Base-by-base conservation (phyloP, 2,888 invertebrate species). In the Tenthredo amoena region DNA sequence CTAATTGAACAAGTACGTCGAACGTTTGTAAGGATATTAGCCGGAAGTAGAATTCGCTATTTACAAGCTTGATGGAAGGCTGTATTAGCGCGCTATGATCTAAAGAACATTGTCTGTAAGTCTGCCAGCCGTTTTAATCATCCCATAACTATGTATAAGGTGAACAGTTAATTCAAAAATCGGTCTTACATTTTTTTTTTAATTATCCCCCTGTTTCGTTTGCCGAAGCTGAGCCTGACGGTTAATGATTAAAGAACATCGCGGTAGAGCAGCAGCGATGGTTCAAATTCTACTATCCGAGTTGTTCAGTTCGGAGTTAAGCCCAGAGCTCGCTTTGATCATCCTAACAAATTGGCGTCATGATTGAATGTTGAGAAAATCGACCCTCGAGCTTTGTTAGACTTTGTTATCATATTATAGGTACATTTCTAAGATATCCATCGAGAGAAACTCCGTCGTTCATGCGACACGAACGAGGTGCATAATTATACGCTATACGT, bases 181-280 rank as follows among this genome's bases (percentile, higher is more conserved):
- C 40, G 40, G 18, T n/a, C 18, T 21, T 6, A 31, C 37, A 34
- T n/a, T 21, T 37, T 37, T 37, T 37, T 79, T n/a, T 37, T 21
- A 37, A 79, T 37, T 58, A 79, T 37, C 34, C 18, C 37, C 12
- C 15, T 10, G 2, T 81, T 34, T 12, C 18, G 6, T 40, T 21
- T 62, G 12, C 12, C 5, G 2, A 50, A 12, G 10, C 79, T 62
- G 62, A 81, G 58, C 40, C 40, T 81, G 81, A 62, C 81, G 34
- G 62, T 81, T 81, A 21, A 62, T 81, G 10, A 81, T 62, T 62
- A 40, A 62, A 81, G n/a, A 40, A 37, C 6, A 37, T 15, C 50
- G 26, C n/a, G 47, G 18, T 47, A 47, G 12, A 15, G 15, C 47
- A n/a, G 21, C 21, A 6, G 21, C 3, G 26, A 26, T 26, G 31